phyloP scores from a whole-genome alignment of 2,888 invertebrate genomes.

The Synergus gifuensis region DNA sequence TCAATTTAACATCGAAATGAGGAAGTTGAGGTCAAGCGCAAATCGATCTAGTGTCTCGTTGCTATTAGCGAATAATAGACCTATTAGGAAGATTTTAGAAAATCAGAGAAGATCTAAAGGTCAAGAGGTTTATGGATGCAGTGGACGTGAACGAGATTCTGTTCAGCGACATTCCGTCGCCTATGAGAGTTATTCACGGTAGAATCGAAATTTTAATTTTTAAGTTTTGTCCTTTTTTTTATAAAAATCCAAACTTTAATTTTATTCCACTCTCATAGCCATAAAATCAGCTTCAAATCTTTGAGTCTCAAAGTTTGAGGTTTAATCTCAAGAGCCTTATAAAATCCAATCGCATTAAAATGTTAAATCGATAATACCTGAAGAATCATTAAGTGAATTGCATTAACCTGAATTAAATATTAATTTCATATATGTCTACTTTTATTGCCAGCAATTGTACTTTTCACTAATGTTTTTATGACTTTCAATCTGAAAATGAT shows the following conservation, averaged over 20 bases:
- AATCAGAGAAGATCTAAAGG: constrained; percentile 11
- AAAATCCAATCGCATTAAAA: not conserved
- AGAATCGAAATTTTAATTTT: not conserved
- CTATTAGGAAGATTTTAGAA: constrained; percentile 30
- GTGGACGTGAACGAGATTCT: not conserved
- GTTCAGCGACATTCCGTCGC: not conserved
- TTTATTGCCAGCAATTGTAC: not conserved
- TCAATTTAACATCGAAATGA: constrained; percentile 20
- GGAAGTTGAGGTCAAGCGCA: constrained; percentile 22
- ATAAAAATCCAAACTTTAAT: not conserved
- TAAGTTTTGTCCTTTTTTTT: not conserved
- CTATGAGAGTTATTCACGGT: constrained; percentile 7
- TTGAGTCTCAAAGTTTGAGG: not conserved
- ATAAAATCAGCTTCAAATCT: not conserved
- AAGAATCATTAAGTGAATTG: not conserved
- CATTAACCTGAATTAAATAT: not conserved
- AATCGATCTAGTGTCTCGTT: constrained; percentile 20
- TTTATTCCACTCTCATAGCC: not conserved
- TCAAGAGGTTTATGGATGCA: constrained; percentile 24
- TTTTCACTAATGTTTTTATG: not conserved
- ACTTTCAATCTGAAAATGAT: not conserved
- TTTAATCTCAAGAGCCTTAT: not conserved
- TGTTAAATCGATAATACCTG: not conserved
- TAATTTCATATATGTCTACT: not conserved
- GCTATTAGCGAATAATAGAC: constrained; percentile 2